Percentiles rank a stretch among this genome's conserved stretches.
These are phyloP conservation scores for Germaria angustata DNA, from an alignment of 2,888 invertebrate species.

Conservation along the genomic window DNA sequence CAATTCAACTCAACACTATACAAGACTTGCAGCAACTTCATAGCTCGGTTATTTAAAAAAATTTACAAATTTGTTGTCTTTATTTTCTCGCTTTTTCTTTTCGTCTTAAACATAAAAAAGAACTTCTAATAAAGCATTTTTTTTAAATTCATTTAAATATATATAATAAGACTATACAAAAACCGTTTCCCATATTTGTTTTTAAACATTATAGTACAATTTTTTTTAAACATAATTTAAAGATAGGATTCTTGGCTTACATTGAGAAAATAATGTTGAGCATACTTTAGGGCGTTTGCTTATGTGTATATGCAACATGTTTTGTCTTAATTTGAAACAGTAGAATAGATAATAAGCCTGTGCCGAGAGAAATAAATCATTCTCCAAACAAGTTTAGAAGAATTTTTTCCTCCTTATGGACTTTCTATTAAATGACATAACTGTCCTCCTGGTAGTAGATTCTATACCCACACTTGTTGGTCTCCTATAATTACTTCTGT, in stretches of 20 bases:
- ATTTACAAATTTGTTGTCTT: slow-evolving; percentile 70
- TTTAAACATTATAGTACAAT: slow-evolving; percentile 38
- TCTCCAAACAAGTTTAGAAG: too few species aligned
- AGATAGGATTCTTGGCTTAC: slow-evolving; percentile 7
- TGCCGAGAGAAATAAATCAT: too few species aligned
- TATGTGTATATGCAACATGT: too few species aligned
- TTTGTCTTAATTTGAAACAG: too few species aligned
- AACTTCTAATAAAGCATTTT: slow-evolving; percentile 65
- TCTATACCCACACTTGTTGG: too few species aligned
- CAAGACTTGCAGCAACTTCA: slow-evolving; percentile 79
- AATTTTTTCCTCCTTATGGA: too few species aligned
- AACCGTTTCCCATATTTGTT: slow-evolving; percentile 74
- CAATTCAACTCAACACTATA: slow-evolving; percentile 56
- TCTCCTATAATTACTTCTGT: too few species aligned
- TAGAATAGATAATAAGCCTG: too few species aligned
- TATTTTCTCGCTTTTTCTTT: slow-evolving; percentile 49
- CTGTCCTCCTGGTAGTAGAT: too few species aligned
- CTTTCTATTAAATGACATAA: too few species aligned
- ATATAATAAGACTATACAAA: slow-evolving; percentile 69
- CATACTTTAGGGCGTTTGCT: background rate
- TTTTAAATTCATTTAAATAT: slow-evolving; percentile 46
- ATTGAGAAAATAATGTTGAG: background rate
- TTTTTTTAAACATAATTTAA: slow-evolving; percentile 34
- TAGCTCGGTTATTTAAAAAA: slow-evolving; percentile 74
- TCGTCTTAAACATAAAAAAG: slow-evolving; percentile 63